Conservation (phyloP, 2,888 invertebrate species). For the Bursaphelenchus okinawaensis region DNA sequence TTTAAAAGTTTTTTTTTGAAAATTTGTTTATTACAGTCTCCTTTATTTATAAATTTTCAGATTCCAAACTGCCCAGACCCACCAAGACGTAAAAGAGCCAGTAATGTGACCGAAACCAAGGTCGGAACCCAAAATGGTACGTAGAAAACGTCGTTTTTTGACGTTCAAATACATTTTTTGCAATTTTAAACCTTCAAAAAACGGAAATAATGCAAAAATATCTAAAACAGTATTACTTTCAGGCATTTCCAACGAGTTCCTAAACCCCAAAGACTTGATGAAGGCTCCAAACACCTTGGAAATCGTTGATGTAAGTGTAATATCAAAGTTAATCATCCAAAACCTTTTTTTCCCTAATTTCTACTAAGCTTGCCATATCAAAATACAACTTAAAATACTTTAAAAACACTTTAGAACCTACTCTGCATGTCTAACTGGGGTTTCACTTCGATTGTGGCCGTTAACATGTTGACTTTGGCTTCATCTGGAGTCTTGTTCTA, state of each 20-base stretch:
- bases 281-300: not conserved
- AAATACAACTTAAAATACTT: not conserved
- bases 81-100: conserved; percentile 27
- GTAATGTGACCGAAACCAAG: not conserved
- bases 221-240: conserved; percentile 11
- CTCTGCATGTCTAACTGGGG: conserved; percentile 38
- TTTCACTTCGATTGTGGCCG: conserved; percentile 26
- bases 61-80: conserved; percentile 51
- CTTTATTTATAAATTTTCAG: conserved; percentile 22
- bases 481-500: not conserved
- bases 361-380: not conserved
- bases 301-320: conserved; percentile 4
- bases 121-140: no score
- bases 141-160: no score
- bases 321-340: not conserved
- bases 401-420: conserved; percentile 23
- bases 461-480: conserved; percentile 18
- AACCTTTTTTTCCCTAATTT: not conserved
- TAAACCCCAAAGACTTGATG: conserved; percentile 1
- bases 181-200: no score
- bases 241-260: not conserved
- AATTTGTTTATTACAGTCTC: not conserved
- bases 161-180: no score
- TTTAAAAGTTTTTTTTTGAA: not conserved
- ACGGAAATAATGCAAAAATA: no score